Conservation (phyloP, 2,888 invertebrate species). For the Cyaniris semiargus region DNA sequence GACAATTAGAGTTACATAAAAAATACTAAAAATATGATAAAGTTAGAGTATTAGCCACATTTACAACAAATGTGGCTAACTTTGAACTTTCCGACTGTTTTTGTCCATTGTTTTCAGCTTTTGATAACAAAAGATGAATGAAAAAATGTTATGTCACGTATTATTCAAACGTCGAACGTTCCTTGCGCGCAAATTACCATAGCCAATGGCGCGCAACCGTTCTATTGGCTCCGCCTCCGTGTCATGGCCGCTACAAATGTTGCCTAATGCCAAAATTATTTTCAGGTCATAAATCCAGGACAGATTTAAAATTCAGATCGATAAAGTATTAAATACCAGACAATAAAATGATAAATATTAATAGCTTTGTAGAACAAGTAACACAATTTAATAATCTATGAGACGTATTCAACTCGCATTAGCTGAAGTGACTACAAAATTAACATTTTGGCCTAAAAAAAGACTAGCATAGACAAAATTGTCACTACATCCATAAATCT, state of each 20-base stretch:
- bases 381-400: not conserved
- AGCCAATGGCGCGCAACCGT: conserved; percentile 68
- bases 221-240: conserved; percentile 63
- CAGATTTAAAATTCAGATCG: not conserved
- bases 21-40: not conserved
- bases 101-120: not conserved
- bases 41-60: too few species aligned
- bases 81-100: not conserved
- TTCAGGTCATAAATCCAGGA: conserved; percentile 41
- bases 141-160: conserved; percentile 9
- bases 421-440: not conserved
- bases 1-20: too few species aligned
- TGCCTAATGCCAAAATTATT: conserved; percentile 73
- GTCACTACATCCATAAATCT: conserved; percentile 47
- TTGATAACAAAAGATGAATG: not conserved
- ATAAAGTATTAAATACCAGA: not conserved
- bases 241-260: conserved; percentile 71
- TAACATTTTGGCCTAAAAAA: conserved; percentile 15
- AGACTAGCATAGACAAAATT: conserved; percentile 46
- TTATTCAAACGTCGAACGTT: conserved; percentile 40
- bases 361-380: not conserved
- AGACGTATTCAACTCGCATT: not conserved
- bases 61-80: not conserved
- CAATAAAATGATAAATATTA: not conserved
- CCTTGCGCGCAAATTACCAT: conserved; percentile 59